Percentiles rank a stretch among this genome's conserved stretches.
phyloP scores from a whole-genome alignment of 2,113 vertebrate genomes.

The Pluvialis apricaria region DNA sequence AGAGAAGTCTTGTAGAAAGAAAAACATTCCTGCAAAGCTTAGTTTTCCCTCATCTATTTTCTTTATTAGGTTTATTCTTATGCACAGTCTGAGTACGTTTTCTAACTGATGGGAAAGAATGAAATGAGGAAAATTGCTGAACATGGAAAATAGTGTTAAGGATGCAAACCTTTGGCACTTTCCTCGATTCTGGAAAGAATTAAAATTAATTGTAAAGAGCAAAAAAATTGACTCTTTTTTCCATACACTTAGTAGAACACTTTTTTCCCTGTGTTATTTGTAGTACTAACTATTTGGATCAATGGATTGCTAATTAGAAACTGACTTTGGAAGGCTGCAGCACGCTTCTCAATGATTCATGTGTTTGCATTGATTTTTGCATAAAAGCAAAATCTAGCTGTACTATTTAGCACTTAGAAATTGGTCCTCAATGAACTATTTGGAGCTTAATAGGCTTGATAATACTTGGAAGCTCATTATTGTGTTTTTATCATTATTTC shows the following conservation, averaged over 20 bases:
- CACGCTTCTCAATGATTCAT: constrained; percentile 70
- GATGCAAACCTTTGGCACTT: neutral
- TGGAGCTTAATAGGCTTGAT: constrained; percentile 72
- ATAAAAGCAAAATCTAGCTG: constrained; percentile 71
- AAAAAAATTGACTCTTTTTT: constrained; percentile 22
- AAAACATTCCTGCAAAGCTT: neutral
- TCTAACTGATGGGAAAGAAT: neutral
- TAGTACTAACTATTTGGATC: constrained; percentile 64
- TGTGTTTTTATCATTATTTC: constrained; percentile 71
- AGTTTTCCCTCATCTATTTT: neutral
- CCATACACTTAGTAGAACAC: neutral
- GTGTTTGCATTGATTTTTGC: constrained; percentile 76
- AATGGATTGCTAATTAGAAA: constrained; percentile 73
- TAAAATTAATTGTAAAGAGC: constrained; percentile 41
- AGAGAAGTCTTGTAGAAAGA: neutral
- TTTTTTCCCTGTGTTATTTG: constrained; percentile 35
- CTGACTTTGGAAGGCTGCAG: constrained; percentile 66
- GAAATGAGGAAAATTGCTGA: neutral
- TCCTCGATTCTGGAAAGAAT: neutral
- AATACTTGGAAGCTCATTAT: constrained; percentile 70
- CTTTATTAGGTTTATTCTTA: neutral
- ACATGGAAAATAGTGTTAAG: neutral
- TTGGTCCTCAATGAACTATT: constrained; percentile 76
- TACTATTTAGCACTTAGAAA: constrained; percentile 73
- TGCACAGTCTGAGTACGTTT: neutral